Base-by-base conservation (phyloP, 1,140 invertebrate genomes). In the Drosophila kikkawai region DNA sequence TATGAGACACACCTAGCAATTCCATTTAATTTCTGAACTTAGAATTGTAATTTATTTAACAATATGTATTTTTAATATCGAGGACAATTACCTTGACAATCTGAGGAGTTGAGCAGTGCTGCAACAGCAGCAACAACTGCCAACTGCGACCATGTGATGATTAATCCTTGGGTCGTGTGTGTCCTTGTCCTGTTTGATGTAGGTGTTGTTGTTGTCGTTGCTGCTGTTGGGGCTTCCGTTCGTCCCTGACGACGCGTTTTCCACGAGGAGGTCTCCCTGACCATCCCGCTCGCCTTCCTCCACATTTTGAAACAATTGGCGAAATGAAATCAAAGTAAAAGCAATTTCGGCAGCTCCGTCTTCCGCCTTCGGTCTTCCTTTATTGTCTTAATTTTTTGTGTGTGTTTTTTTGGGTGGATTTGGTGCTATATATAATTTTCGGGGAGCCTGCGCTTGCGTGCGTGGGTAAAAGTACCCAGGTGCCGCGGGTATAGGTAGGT, bases 201-300 rank as follows among this genome's bases (percentile, higher is more conserved):
- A 53, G 48, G 15, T 71, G 34, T 11, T 58, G 50, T 15, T 75
- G 59, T 6, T 74, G 59, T 17, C 60, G 63, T 7, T 50, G 68
- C 22, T 64, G 45, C 17, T 59, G 60, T 13, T 70, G 63, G 36
- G 51, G 56, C 44, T 69, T 37, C 58, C 41, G 37, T 50, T 67
- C 81, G 75, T 79, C 75, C 85, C 85, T 90, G 85, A 90, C 85
- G 75, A 85, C 85, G 70, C 85, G 81, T 70, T 76, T 73, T 69
- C 69, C 75, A 70, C 64, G 58, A 60, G 58, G n/a, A 69, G 67
- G 82, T 67, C 82, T 86, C 75, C 79, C 66, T 70, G 51, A 45
- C 75, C 57, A 63, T 42, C 53, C 64, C 60, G 71, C 48, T 71
- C 48, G 74, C 66, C 67, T 65, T 71, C 42, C 68, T 75, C 41